Evolutionary conservation across 2,113 vertebrate genomes (phyloP).

Genomic region (Centropristis striata): DNA sequence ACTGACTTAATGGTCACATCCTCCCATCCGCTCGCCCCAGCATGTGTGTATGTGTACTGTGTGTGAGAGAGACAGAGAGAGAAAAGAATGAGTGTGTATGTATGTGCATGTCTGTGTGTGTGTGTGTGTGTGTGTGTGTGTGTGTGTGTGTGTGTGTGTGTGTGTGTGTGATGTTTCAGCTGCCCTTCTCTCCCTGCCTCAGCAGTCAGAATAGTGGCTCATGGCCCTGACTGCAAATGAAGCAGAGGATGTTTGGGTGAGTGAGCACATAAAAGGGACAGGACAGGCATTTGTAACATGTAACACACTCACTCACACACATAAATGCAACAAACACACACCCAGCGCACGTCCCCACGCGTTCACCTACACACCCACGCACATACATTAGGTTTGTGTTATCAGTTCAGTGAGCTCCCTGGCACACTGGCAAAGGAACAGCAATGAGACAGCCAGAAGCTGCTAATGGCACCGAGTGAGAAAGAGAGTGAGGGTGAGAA

Average conservation of each 20-base stretch:
- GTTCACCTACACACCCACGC: not conserved
- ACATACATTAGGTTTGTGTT: constrained; percentile 56
- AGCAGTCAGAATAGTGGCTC: constrained; percentile 70
- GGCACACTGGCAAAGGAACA: constrained; percentile 68
- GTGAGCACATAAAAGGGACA: constrained; percentile 76
- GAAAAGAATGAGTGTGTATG: constrained; percentile 10
- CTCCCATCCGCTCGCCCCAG: constrained; percentile 55
- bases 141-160: constrained; percentile 29
- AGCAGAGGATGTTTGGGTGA: constrained; percentile 76
- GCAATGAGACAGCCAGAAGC: constrained; percentile 69
- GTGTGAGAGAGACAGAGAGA: constrained; percentile 5
- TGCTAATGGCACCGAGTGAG: constrained; percentile 74
- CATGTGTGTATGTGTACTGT: constrained; percentile 31
- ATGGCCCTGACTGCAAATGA: constrained; percentile 81
- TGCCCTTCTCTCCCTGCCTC: constrained; percentile 77
- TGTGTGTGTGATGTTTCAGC: constrained; percentile 71
- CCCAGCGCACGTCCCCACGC: not conserved
- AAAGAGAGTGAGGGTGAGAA: constrained; percentile 65
- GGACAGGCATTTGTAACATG: constrained; percentile 75
- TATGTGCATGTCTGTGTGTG: constrained; percentile 25
- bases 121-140: constrained; percentile 13
- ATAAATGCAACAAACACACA: constrained; percentile 21
- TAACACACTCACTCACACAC: constrained; percentile 37
- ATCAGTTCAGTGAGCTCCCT: constrained; percentile 62
- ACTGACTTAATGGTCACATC: constrained; percentile 80